These are phyloP conservation scores for Esox lucius DNA, from an alignment of 2,797 vertebrate genomes.

Conservation along the genomic window DNA sequence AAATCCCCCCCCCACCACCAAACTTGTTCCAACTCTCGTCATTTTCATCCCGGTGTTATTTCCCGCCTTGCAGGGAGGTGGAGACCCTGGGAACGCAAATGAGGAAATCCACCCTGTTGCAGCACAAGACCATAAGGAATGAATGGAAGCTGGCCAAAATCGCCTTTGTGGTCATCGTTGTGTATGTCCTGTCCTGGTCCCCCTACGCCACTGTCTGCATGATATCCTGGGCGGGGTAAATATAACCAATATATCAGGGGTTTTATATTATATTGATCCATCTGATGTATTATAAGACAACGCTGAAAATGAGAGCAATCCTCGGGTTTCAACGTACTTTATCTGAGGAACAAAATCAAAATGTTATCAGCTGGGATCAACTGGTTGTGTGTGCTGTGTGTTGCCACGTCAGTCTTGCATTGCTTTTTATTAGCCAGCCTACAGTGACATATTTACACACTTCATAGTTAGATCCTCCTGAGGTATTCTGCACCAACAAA, in stretches of 20 bases:
- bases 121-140: conserved; percentile 77
- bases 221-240: conserved; percentile 88
- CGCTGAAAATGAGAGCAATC: too few relatives aligned
- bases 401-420: background rate
- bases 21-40: too few relatives aligned
- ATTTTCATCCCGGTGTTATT: too few relatives aligned
- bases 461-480: background rate
- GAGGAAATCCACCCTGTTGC: conserved; percentile 71
- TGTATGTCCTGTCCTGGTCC: conserved; percentile 88
- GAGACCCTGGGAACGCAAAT: conserved; percentile 80
- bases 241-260: background rate
- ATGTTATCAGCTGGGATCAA: too few relatives aligned
- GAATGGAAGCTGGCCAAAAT: conserved; percentile 92
- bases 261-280: too few relatives aligned
- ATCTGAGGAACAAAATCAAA: too few relatives aligned
- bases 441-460: background rate
- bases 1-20: background rate
- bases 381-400: background rate
- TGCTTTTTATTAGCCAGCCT: background rate
- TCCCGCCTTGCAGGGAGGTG: conserved; percentile 69
- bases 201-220: conserved; percentile 87
- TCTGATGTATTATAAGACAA: too few relatives aligned
- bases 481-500: background rate
- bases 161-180: conserved; percentile 84
- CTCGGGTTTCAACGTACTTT: too few relatives aligned